Evolutionary conservation across 2,113 vertebrate species (phyloP).

Genomic region (Colinus virginianus): DNA sequence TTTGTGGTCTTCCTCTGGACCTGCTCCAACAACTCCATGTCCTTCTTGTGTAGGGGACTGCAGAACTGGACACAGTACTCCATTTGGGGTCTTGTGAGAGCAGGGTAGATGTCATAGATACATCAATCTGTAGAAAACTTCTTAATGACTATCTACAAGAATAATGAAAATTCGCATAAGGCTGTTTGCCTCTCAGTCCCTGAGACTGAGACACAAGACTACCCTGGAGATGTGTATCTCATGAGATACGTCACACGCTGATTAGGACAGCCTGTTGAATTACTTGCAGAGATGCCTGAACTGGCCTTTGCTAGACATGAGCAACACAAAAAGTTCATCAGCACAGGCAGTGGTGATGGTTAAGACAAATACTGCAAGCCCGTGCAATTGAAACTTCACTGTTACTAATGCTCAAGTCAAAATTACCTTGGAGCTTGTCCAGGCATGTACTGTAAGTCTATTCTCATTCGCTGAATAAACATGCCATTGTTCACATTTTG

Average conservation of each 20-base stretch:
- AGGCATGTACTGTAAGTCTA: neutral
- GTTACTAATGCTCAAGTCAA: neutral
- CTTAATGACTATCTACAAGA: neutral
- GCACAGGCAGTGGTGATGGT: fast-evolving
- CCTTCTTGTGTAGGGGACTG: too few species aligned
- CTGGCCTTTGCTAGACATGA: fast-evolving
- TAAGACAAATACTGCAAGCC: neutral
- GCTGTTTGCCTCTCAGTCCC: neutral
- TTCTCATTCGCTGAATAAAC: neutral
- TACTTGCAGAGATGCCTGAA: neutral
- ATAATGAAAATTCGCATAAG: neutral
- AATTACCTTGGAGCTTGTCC: neutral
- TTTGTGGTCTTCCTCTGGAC: too few species aligned
- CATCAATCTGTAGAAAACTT: neutral
- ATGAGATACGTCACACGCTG: neutral
- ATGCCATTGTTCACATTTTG: neutral
- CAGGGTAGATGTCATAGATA: neutral
- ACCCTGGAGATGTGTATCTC: neutral
- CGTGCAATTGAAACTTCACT: neutral
- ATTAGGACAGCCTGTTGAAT: fast-evolving
- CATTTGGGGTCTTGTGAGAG: too few species aligned
- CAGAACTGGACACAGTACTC: too few species aligned
- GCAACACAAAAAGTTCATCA: neutral
- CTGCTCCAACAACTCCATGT: too few species aligned
- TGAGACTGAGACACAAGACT: neutral